These are phyloP conservation scores for Strigamia crassipes DNA, from an alignment of 2,888 invertebrate genomes.

Conservation along the genomic window DNA sequence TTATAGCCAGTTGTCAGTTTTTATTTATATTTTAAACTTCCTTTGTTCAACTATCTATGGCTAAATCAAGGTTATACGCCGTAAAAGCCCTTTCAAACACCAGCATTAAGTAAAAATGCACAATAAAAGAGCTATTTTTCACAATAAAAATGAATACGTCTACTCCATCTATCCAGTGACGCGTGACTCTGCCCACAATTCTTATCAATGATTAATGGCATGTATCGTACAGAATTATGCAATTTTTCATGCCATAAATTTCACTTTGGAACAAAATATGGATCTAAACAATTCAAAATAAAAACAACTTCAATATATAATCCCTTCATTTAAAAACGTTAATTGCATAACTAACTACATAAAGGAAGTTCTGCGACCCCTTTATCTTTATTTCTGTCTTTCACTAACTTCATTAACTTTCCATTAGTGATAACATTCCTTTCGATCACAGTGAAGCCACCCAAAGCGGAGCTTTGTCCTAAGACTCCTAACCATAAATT, in stretches of 20 bases:
- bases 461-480: not conserved
- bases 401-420: slow-evolving; percentile 3
- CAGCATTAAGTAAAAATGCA: not conserved
- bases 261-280: not conserved
- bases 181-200: not conserved
- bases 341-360: not conserved
- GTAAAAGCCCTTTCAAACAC: not conserved
- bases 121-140: not conserved
- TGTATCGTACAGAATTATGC: not conserved
- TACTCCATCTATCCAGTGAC: slow-evolving; percentile 1
- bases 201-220: not conserved
- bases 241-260: not conserved
- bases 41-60: slow-evolving; percentile 3
- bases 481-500: not conserved
- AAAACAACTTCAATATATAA: not conserved
- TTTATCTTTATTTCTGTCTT: not conserved
- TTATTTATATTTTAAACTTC: not conserved
- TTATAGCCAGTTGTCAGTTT: not conserved
- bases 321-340: not conserved
- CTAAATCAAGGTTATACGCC: slow-evolving; percentile 12
- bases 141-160: not conserved
- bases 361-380: not conserved
- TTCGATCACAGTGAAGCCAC: not conserved
- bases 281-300: not conserved
- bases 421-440: not conserved